Percentiles rank a stretch among this genome's conserved stretches.
These are phyloP conservation scores for Lycophotia porphyrea DNA, from an alignment of 2,888 invertebrate genomes.

Conservation along the genomic window DNA sequence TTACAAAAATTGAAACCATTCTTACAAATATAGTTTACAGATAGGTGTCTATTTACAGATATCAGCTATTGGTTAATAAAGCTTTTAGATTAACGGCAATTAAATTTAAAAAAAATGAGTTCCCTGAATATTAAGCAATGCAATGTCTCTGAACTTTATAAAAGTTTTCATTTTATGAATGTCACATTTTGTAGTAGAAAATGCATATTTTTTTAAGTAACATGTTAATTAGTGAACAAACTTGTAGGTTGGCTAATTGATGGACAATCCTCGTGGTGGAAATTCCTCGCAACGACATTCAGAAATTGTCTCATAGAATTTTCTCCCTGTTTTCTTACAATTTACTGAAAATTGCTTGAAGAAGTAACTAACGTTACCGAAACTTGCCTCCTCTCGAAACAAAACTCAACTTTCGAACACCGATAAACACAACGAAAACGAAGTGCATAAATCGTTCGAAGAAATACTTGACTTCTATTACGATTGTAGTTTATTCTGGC, in stretches of 20 bases:
- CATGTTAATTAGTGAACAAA: neutral
- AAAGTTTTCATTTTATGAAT: neutral
- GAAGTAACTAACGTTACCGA: neutral
- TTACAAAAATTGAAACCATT: too few species aligned
- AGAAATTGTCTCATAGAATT: neutral
- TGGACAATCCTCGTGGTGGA: neutral
- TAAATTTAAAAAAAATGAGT: neutral
- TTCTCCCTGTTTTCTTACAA: neutral
- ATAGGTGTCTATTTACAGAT: neutral
- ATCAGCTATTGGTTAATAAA: neutral
- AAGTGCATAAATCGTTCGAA: neutral
- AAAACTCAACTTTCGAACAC: too few species aligned
- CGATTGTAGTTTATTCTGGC: conserved; percentile 36
- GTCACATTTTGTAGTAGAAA: neutral
- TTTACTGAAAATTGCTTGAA: neutral
- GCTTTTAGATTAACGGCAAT: neutral
- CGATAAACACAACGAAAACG: neutral
- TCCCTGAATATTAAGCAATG: neutral
- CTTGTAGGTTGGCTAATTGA: neutral
- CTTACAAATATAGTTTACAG: neutral
- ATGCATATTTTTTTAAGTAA: neutral
- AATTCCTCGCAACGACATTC: neutral
- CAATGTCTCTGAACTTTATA: neutral
- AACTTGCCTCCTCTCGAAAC: neutral
- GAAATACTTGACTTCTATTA: conserved; percentile 4